Evolutionary conservation across 2,888 invertebrate genomes (phyloP), one percentile per base, ranked within the genome.

Genomic region (Ophonus ardosiacus): DNA sequence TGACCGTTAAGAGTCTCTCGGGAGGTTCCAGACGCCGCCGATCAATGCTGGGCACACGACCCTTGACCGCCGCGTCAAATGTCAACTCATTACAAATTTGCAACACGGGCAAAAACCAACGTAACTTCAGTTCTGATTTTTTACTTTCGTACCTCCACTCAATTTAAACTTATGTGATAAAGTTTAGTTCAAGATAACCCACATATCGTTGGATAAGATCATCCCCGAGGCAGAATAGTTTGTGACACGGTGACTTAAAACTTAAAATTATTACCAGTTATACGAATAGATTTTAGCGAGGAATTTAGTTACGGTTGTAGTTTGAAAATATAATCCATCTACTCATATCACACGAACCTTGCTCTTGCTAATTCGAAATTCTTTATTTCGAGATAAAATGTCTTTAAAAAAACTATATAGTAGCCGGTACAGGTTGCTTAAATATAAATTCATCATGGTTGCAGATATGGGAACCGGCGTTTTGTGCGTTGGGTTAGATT

Each of bases 1-100:
- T 74, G 71, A 74, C 71, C 71, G 71, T 74, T 74, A 74, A 74
- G 43, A 74, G 71, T 74, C 71, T 18, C 71, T 43, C 21, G 43
- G 71, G 71, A 74, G 17, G 38, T 31, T 38, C 68, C 13, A 31
- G 71, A 74, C 68, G 24, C 59, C 15, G 59, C 59, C 68, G 71
- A 74, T 74, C 71, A 74, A 74, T 74, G 71, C 15, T 68, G 21
- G 17, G 18, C 43, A 2, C 17, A 40, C 31, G 43, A 40, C 71
- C 43, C 43, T 74, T 40, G 71, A 40, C 71, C n/a, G 71, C 40
- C 71, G 43, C 51, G 71, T 43, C 71, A 74, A 74, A 74, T 74
- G 71, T 74, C 71, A 74, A 43, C 17, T 74, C 71, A 74, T 74
- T 74, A 74, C 43, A 74, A 74, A 74, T 74, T 74, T 74, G 43